These are phyloP conservation scores for Acrocephalus scirpaceus DNA, from an alignment of 2,797 vertebrate species.

Conservation along the genomic window DNA sequence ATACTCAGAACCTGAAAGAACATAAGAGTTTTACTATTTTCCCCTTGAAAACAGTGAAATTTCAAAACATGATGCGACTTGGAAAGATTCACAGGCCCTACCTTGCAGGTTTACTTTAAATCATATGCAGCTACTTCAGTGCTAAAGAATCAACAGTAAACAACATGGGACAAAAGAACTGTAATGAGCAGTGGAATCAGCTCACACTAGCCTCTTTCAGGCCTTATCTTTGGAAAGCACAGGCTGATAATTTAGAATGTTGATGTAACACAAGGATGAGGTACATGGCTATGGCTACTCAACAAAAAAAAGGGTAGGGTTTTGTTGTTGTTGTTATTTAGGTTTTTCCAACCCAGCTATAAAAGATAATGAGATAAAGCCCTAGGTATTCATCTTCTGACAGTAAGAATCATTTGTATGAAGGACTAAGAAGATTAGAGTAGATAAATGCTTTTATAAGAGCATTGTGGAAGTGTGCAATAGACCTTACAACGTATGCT, in stretches of 20 bases:
- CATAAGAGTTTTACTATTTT: neutral
- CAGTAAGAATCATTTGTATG: neutral
- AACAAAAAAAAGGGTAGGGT: neutral
- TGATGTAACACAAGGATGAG: neutral
- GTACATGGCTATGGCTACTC: neutral
- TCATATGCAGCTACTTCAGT: neutral
- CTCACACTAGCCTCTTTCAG: neutral
- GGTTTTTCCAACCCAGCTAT: neutral
- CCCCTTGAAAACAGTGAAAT: neutral
- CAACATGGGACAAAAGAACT: neutral
- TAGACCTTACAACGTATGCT: slow-evolving; percentile 19
- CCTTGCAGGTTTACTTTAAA: neutral
- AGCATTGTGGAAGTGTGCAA: neutral
- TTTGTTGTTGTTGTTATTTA: neutral
- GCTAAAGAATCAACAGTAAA: neutral
- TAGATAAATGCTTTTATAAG: slow-evolving; percentile 26
- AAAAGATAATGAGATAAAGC: neutral
- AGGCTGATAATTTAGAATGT: neutral
- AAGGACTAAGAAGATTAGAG: neutral
- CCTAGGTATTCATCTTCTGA: neutral
- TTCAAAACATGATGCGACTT: neutral
- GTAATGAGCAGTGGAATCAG: neutral
- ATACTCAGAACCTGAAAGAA: neutral
- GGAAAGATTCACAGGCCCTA: neutral
- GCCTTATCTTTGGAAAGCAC: neutral